A percentile compares a stretch with the other conserved stretches of the same genome.
phyloP scores from a whole-genome alignment of 2,113 vertebrate genomes.

The Bothrops jararaca region DNA sequence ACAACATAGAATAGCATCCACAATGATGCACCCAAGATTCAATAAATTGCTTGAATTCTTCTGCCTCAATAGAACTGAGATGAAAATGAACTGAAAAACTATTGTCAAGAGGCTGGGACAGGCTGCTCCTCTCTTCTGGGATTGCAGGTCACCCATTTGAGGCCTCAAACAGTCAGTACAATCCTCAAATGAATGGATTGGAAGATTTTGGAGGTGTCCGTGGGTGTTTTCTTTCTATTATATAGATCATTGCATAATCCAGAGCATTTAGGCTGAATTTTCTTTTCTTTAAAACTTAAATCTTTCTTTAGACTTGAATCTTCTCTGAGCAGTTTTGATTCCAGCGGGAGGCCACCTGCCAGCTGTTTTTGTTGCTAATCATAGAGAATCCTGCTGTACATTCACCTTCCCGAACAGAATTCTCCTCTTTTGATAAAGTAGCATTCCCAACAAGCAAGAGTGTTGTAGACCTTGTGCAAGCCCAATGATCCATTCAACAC shows the following conservation, averaged over 20 bases:
- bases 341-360: slow-evolving; percentile 57
- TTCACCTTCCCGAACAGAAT: slow-evolving; percentile 52
- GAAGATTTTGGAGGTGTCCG: slow-evolving; percentile 10
- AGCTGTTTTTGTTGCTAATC: slow-evolving; percentile 60
- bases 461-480: slow-evolving; percentile 22
- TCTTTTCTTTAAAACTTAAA: slow-evolving; percentile 37
- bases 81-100: not conserved
- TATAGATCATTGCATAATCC: slow-evolving; percentile 42
- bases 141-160: not conserved
- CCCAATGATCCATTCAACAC: not conserved
- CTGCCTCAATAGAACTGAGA: not conserved
- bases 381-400: slow-evolving; percentile 48
- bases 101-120: not conserved
- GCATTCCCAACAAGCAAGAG: slow-evolving; percentile 25
- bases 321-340: slow-evolving; percentile 50
- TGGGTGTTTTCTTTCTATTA: slow-evolving; percentile 21
- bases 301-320: slow-evolving; percentile 35
- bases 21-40: not conserved
- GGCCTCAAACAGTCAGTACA: not conserved
- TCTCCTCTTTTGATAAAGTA: slow-evolving; percentile 47
- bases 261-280: slow-evolving; percentile 43
- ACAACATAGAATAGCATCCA: not conserved
- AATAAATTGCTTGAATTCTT: not conserved
- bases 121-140: not conserved
- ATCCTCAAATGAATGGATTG: slow-evolving; percentile 14